Evolutionary conservation across 2,113 vertebrate genomes (phyloP), one percentile per base, ranked within the genome.

Genomic region (Centropus unirufus): DNA sequence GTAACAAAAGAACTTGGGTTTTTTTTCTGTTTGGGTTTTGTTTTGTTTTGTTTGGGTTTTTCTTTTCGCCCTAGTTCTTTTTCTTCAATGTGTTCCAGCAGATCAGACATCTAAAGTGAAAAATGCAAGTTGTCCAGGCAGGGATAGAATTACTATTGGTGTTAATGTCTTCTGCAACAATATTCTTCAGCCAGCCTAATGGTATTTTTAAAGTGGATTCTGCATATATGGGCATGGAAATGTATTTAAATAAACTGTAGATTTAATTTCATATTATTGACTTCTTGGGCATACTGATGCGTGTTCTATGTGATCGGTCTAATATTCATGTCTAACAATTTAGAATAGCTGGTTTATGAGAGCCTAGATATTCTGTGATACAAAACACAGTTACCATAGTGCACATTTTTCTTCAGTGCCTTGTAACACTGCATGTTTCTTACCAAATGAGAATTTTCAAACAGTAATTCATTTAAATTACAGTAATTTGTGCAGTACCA

Each of bases 401-500:
- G 62, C 61, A 72, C 80, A 74, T 95, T 94, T 92, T 95, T 89
- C 76, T 90, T 80, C 90, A 1, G 3, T 47, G 63, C 39, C 51
- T 66, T 88, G 78, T 89, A 95, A 68, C 54, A 42, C 90, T 39
- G 32, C 57, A 22, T 92, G 79, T 86, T 94, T 95, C 96, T 93
- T 87, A 94, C 36, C 73, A 87, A 84, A 90, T 96, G 96, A 93
- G 92, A 87, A 91, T 95, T 91, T 79, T 83, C 87, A 87, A 97
- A 93, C 64, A 94, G 96, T 88, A 92, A 96, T 97, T 96, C 68
- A 88, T 97, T 96, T 90, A 95, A 94, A 96, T 96, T 92, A 76
- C 79, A 61, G 75, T 92, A 95, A 97, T 92, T 93, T 93, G 97
- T 97, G 95, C 87, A 89, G 91, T 95, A 84, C 55, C 83, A 93